A percentile compares a stretch with the other conserved stretches of the same genome.
Evolutionary conservation across 2,797 vertebrate species (phyloP).

Genomic region (Helarctos malayanus): DNA sequence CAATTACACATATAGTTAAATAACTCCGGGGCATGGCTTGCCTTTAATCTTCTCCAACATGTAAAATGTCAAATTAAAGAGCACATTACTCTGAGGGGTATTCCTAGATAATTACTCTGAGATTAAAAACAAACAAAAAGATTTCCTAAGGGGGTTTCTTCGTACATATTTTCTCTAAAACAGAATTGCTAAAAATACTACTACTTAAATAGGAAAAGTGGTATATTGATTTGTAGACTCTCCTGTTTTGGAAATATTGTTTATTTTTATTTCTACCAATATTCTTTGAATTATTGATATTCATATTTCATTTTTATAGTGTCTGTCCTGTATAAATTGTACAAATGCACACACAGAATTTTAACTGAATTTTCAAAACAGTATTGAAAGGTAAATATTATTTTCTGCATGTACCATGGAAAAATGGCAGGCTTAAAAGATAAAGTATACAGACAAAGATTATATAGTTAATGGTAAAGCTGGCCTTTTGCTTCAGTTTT

Average conservation of each 20-base stretch:
- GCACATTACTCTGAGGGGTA: not conserved
- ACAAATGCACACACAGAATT: not conserved
- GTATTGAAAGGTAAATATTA: not conserved
- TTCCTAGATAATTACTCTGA: not conserved
- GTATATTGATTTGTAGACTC: not conserved
- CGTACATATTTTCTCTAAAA: not conserved
- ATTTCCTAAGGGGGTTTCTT: not conserved
- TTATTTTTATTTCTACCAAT: not conserved
- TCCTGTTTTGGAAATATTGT: not conserved
- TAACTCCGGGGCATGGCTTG: not conserved
- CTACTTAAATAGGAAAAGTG: not conserved
- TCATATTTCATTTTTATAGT: not conserved
- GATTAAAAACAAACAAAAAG: not conserved
- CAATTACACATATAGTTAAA: not conserved
- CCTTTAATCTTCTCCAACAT: not conserved
- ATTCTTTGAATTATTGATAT: not conserved
- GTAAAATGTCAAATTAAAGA: not conserved
- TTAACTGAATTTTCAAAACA: not conserved
- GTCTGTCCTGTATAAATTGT: not conserved
- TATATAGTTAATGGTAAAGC: not conserved
- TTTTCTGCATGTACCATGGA: not conserved
- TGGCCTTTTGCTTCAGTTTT: not conserved
- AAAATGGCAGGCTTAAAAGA: not conserved
- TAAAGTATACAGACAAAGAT: not conserved
- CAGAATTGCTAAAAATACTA: not conserved